These are phyloP conservation scores for Tubiluchus corallicola DNA, from an alignment of 2,888 invertebrate species.

Conservation along the genomic window DNA sequence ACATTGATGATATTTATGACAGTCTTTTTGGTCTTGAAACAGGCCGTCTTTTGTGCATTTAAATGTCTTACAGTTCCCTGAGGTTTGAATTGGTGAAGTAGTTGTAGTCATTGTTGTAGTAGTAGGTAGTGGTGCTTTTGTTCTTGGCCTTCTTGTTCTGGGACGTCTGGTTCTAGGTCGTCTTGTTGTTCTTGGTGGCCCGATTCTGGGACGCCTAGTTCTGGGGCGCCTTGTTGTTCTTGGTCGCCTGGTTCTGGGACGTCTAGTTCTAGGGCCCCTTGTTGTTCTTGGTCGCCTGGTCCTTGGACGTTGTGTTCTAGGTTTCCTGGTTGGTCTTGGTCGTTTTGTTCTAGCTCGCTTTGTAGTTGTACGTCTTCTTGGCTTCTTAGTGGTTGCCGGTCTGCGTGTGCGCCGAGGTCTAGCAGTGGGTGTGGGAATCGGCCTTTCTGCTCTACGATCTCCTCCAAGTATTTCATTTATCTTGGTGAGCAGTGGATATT, in stretches of 20 bases:
- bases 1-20: slow-evolving; percentile 89
- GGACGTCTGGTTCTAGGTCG: background rate
- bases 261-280: background rate
- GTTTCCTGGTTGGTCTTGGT: background rate
- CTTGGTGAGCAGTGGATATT: slow-evolving; percentile 76
- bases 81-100: no score
- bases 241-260: slow-evolving; percentile 11
- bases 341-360: background rate
- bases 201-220: slow-evolving; percentile 27
- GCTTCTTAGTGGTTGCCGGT: no score
- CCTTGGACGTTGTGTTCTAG: background rate
- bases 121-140: slow-evolving; percentile 68
- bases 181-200: slow-evolving; percentile 14
- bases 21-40: slow-evolving; percentile 73
- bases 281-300: slow-evolving; percentile 1
- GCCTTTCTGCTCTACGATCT: slow-evolving; percentile 8
- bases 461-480: slow-evolving; percentile 13
- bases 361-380: no score
- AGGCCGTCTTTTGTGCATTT: slow-evolving; percentile 84
- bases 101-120: background rate
- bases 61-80: slow-evolving; percentile 50
- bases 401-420: slow-evolving; percentile 14
- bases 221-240: slow-evolving; percentile 35
- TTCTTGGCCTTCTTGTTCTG: slow-evolving; percentile 25
- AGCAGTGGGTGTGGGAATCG: slow-evolving; percentile 50